Conservation (phyloP, 1,140 invertebrate species). For the Lutraria rhynchaena region DNA sequence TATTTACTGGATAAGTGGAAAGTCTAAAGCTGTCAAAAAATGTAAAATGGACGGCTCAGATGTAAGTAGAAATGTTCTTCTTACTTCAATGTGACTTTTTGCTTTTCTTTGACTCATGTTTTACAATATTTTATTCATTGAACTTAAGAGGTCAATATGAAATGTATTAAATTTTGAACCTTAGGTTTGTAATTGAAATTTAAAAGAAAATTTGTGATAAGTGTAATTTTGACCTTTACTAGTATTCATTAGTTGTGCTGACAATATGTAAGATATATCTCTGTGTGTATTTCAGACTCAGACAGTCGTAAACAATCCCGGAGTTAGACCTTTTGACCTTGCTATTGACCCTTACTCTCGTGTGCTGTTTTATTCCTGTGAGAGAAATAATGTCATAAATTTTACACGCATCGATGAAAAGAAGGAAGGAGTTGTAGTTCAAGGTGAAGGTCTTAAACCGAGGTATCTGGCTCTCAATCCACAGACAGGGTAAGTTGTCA, state of each 20-base stretch:
- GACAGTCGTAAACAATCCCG: conserved; percentile 83
- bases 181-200: too few relatives aligned
- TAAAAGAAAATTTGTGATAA: too few relatives aligned
- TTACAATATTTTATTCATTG: too few relatives aligned
- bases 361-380: conserved; percentile 93
- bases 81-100: too few relatives aligned
- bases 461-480: conserved; percentile 92
- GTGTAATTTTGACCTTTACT: too few relatives aligned
- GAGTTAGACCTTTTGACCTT: conserved; percentile 88
- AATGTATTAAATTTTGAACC: too few relatives aligned
- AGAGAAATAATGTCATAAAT: conserved; percentile 92
- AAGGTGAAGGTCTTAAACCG: conserved; percentile 88
- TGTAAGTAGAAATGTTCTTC: conserved; percentile 65
- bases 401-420: conserved; percentile 89
- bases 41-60: conserved; percentile 87
- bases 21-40: conserved; percentile 88
- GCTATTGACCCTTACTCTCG: conserved; percentile 92
- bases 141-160: too few relatives aligned
- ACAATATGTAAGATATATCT: not conserved
- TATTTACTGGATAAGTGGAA: conserved; percentile 93
- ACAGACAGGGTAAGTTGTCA: conserved; percentile 84
- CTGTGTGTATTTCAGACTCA: conserved; percentile 82
- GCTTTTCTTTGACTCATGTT: too few relatives aligned
- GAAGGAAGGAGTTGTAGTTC: conserved; percentile 88
- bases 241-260: not conserved